phyloP scores from a whole-genome alignment of 2,113 vertebrate species.

The Capreolus pygargus region DNA sequence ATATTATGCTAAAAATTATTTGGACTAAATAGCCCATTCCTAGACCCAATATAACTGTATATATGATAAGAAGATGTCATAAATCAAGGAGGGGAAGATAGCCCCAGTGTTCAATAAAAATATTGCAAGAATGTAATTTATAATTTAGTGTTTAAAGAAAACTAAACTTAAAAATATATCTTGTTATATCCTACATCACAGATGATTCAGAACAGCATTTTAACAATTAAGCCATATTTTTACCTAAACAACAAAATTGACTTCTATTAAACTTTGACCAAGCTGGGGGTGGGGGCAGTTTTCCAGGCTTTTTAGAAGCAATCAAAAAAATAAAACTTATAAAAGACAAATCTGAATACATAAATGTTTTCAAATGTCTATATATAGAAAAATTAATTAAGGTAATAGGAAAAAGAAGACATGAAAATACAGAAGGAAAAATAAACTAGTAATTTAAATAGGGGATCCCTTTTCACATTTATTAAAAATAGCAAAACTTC shows the following conservation, averaged over 20 bases:
- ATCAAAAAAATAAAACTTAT: background rate
- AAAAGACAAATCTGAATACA: background rate
- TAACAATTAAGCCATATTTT: background rate
- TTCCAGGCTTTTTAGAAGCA: background rate
- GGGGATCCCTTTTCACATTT: background rate
- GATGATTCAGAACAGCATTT: background rate
- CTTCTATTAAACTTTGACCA: background rate
- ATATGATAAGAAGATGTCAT: background rate
- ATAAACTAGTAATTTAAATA: conserved; percentile 45
- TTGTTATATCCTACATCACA: background rate
- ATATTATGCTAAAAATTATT: background rate
- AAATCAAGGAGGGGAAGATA: background rate
- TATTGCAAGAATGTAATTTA: background rate
- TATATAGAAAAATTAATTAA: background rate
- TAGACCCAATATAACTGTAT: background rate
- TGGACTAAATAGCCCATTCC: background rate
- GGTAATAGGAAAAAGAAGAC: background rate
- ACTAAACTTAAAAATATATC: background rate
- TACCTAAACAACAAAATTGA: background rate
- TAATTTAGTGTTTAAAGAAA: background rate
- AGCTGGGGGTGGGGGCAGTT: background rate
- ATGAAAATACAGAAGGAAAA: conserved; percentile 15
- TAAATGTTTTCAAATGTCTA: background rate
- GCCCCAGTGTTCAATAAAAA: background rate
- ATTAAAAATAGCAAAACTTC: conserved; percentile 49